Evolutionary conservation across 2,797 vertebrate genomes (phyloP).

Genomic region (Parambassis ranga): DNA sequence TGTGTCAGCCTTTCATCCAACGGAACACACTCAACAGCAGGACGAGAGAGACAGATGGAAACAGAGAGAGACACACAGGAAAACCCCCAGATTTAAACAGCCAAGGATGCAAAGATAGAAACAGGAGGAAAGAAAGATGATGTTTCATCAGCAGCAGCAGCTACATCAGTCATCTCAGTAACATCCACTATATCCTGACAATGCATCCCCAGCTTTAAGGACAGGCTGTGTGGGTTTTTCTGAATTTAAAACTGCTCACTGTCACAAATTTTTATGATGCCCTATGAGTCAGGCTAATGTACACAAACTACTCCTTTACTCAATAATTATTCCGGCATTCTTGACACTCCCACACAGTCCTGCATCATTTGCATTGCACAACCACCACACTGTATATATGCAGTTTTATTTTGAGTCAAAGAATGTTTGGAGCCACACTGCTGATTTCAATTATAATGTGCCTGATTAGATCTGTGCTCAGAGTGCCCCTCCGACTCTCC

Average conservation of each 20-base stretch:
- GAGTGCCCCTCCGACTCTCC: too few relatives aligned
- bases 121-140: not conserved
- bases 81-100: constrained; percentile 23
- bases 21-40: not conserved
- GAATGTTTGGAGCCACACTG: too few relatives aligned
- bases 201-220: too few relatives aligned
- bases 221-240: not conserved
- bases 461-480: too few relatives aligned
- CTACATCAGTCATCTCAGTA: not conserved
- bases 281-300: not conserved
- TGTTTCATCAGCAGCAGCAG: not conserved
- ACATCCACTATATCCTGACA: too few relatives aligned
- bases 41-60: constrained; percentile 45
- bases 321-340: not conserved
- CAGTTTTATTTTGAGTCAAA: too few relatives aligned
- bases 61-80: not conserved
- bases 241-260: too few relatives aligned
- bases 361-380: not conserved
- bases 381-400: not conserved
- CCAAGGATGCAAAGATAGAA: not conserved
- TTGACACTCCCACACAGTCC: not conserved
- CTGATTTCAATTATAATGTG: too few relatives aligned
- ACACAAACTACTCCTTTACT: not conserved
- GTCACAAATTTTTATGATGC: too few relatives aligned
- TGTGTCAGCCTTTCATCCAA: constrained; percentile 32